These are phyloP conservation scores for Nibea albiflora DNA, from an alignment of 2,113 vertebrate species.

Conservation along the genomic window DNA sequence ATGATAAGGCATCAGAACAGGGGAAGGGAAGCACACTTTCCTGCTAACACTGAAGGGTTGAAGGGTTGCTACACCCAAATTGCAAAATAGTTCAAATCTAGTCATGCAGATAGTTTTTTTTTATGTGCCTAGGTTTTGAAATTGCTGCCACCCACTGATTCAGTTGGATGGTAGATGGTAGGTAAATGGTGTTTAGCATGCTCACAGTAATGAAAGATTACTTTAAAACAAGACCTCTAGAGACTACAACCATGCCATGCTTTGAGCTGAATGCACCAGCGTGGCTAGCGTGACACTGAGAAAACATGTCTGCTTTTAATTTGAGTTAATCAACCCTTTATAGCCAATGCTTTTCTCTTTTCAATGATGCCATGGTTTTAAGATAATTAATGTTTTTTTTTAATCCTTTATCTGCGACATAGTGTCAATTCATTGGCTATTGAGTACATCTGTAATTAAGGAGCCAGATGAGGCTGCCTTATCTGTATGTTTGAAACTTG, in stretches of 20 bases:
- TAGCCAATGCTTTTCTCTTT: too few species aligned
- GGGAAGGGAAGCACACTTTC: constrained; percentile 41
- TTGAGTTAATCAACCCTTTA: too few species aligned
- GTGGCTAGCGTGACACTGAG: too few species aligned
- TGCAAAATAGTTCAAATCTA: not conserved
- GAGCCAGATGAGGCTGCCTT: not conserved
- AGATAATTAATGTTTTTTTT: not conserved
- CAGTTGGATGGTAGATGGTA: too few species aligned
- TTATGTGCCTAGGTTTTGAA: not conserved
- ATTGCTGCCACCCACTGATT: not conserved
- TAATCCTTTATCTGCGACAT: not conserved
- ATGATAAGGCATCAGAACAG: not conserved
- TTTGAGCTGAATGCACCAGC: too few species aligned
- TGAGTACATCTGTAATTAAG: not conserved
- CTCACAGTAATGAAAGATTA: too few species aligned
- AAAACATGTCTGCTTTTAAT: too few species aligned
- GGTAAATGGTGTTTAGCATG: not conserved
- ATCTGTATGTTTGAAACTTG: not conserved
- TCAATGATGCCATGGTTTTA: too few species aligned
- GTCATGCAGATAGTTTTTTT: not conserved
- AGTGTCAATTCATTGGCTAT: not conserved
- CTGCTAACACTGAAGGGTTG: not conserved
- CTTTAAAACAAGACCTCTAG: not conserved
- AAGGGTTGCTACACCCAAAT: not conserved
- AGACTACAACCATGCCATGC: too few species aligned